Evolutionary conservation across 2,113 vertebrate genomes (phyloP), one percentile per base, ranked within the genome.

Genomic region (Nannospalax galili): DNA sequence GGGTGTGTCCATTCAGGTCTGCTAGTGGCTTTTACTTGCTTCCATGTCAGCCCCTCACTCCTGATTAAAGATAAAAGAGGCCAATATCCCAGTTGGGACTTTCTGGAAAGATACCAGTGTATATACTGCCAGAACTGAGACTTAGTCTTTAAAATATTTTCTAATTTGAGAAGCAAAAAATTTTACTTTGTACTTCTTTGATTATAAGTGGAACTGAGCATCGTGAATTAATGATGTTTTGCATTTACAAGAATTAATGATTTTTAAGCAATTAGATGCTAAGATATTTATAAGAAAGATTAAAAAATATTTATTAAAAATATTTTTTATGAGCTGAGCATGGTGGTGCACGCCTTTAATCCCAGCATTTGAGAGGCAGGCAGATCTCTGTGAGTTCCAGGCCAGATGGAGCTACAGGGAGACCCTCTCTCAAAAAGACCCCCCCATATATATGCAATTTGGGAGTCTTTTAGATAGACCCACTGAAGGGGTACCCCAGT

Each of bases 181-280:
- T 87, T 48, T 84, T 88, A 67, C 22, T 89, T 96, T 93, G 11
- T 92, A 78, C 85, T 93, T 95, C 40, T 82, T 93, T 95, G 65
- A 80, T 93, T 90, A 7, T 85, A 91, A 95, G n/a, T 93, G 65
- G 95, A 72, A 48, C 64, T 72, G 65, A 92, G 20, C 58, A 48
- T n/a, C 80, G 2, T 78, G 60, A 87, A 77, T 32, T 22, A 15
- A n/a, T 88, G n/a, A n/a, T n/a, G n/a, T n/a, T n/a, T n/a, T n/a
- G n/a, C n/a, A n/a, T n/a, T n/a, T n/a, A n/a, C n/a, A n/a, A n/a
- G n/a, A n/a, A n/a, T n/a, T n/a, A n/a, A n/a, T n/a, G n/a, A n/a
- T 88, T 75, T 64, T 67, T 85, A 82, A 40, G 64, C 35, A 79
- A 35, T 89, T 86, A 64, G 6, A 78, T 96, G 15, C 80, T 89